Evolutionary conservation across 2,888 invertebrate genomes (phyloP).

Genomic region (Venusia cambrica): DNA sequence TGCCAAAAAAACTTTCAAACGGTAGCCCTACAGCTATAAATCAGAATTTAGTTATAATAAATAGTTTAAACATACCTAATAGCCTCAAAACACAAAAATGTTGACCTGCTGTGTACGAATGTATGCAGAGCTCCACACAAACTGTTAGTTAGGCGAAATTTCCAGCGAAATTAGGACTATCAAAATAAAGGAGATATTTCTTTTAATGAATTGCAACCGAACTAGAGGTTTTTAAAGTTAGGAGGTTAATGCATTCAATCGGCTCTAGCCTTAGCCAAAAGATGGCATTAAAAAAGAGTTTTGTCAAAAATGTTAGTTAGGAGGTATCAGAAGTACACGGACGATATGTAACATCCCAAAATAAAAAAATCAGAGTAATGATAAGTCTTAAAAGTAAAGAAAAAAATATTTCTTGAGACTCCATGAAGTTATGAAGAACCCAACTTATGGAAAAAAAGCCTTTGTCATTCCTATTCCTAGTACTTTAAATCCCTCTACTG

Average conservation of each 20-base stretch:
- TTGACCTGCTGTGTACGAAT: too few relatives aligned
- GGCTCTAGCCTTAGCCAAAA: background rate
- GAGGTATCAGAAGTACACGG: slow-evolving; percentile 1
- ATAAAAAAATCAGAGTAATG: too few relatives aligned
- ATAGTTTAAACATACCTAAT: too few relatives aligned
- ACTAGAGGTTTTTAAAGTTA: slow-evolving; percentile 1
- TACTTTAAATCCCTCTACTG: too few relatives aligned
- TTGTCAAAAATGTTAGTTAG: background rate
- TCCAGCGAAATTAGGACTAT: background rate
- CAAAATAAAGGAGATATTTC: background rate
- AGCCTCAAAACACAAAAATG: background rate
- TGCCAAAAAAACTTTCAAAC: slow-evolving; percentile 3
- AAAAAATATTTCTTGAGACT: too few relatives aligned
- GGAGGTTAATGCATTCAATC: background rate
- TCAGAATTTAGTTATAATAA: background rate
- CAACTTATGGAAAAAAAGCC: too few relatives aligned
- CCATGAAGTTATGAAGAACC: too few relatives aligned
- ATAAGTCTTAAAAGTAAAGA: too few relatives aligned
- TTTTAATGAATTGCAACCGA: background rate
- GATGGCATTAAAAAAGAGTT: background rate
- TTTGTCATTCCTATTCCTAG: too few relatives aligned
- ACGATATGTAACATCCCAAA: too few relatives aligned
- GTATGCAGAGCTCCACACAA: slow-evolving; percentile 1
- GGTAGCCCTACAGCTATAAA: background rate
- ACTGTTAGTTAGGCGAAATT: background rate